phyloP scores from a whole-genome alignment of 2,113 vertebrate species.

The Podarcis muralis region DNA sequence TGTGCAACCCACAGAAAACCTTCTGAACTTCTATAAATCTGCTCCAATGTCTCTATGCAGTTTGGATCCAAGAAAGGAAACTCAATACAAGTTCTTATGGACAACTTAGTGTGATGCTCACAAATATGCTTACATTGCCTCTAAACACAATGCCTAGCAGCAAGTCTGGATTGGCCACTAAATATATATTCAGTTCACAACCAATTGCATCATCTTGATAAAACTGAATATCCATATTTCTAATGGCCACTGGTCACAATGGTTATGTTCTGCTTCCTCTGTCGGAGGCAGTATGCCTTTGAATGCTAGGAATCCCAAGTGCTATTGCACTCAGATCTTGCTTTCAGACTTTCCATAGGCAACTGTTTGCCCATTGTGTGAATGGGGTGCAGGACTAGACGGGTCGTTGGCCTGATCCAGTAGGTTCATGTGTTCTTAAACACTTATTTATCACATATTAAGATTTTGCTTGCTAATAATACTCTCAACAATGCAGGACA shows the following conservation, averaged over 20 bases:
- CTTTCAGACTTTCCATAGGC: no score
- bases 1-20: background rate
- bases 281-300: no score
- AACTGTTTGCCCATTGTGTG: no score
- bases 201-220: no score
- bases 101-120: background rate
- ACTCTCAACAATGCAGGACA: background rate
- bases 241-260: no score
- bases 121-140: background rate
- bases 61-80: background rate
- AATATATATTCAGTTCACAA: background rate
- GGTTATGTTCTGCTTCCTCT: no score
- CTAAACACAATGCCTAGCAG: background rate
- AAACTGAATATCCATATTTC: no score
- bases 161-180: background rate
- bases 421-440: background rate
- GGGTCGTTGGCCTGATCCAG: no score
- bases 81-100: background rate
- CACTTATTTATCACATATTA: no score
- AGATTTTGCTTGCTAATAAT: background rate
- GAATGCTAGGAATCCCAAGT: no score
- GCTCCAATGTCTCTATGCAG: background rate
- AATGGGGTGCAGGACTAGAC: no score
- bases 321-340: no score
- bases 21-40: background rate